phyloP scores from a whole-genome alignment of 2,113 vertebrate genomes.

The Speoplatyrhinus poulsoni region DNA sequence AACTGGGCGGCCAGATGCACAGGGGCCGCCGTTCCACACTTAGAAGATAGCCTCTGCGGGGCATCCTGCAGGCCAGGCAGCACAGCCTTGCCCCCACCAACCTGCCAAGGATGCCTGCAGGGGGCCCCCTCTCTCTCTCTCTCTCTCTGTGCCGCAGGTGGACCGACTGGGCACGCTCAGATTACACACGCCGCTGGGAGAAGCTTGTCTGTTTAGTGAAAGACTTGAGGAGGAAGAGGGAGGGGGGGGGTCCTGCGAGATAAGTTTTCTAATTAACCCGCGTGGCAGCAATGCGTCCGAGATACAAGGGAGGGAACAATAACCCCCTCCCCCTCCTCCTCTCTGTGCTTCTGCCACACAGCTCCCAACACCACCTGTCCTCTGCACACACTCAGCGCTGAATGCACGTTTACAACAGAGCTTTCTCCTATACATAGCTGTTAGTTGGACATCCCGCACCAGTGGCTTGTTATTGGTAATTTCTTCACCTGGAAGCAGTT shows the following conservation, averaged over 20 bases:
- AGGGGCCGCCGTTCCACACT: conserved; percentile 22
- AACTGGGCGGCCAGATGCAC: not conserved
- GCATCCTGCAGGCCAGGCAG: conserved; percentile 11
- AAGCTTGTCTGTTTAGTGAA: conserved; percentile 77
- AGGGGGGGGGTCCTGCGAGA: conserved; percentile 79
- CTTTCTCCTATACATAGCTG: not conserved
- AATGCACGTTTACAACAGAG: conserved; percentile 21
- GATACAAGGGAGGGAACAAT: conserved; percentile 57
- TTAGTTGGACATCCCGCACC: not conserved
- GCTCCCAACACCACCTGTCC: not conserved
- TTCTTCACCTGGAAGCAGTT: too few species aligned
- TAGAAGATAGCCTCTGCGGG: conserved; percentile 44
- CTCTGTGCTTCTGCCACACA: conserved; percentile 4
- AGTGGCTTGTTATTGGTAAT: too few species aligned
- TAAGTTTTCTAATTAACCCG: conserved; percentile 96
- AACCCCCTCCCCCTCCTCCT: conserved; percentile 28
- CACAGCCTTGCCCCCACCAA: conserved; percentile 23
- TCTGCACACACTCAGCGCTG: not conserved
- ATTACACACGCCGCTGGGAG: conserved; percentile 82
- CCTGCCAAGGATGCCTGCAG: conserved; percentile 42
- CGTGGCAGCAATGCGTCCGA: conserved; percentile 73
- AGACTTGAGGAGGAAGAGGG: conserved; percentile 35
- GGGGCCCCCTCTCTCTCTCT: conserved; percentile 9
- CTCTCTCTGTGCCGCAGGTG: conserved; percentile 18
- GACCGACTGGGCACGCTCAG: conserved; percentile 72